phyloP scores from a whole-genome alignment of 2,797 vertebrate genomes.

The Chelidonichthys spinosus region DNA sequence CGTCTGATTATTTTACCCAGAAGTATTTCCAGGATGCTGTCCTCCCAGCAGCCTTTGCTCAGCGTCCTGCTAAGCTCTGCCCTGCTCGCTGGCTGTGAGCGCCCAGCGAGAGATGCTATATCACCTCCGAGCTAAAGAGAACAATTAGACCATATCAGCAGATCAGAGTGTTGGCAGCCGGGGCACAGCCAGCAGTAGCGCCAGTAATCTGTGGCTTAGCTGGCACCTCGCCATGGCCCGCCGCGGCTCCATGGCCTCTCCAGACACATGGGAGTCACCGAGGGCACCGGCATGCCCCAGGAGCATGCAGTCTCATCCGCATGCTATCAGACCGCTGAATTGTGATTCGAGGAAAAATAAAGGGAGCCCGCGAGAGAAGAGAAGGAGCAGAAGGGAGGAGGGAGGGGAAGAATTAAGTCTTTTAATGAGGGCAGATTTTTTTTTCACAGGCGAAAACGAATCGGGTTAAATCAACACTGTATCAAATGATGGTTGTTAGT shows the following conservation, averaged over 20 bases:
- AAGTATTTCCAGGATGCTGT: conserved; percentile 13
- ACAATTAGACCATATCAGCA: conserved; percentile 82
- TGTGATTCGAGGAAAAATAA: conserved; percentile 39
- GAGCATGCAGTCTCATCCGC: conserved; percentile 59
- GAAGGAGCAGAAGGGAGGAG: conserved; percentile 48
- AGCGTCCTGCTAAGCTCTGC: neutral
- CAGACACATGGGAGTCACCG: conserved; percentile 75
- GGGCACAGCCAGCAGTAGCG: conserved; percentile 69
- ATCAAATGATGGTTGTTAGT: conserved; percentile 72
- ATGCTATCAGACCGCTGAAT: conserved; percentile 47
- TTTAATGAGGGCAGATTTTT: conserved; percentile 74
- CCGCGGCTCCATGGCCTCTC: conserved; percentile 67
- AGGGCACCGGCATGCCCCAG: conserved; percentile 63
- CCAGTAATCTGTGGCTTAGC: conserved; percentile 79
- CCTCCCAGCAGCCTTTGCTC: neutral
- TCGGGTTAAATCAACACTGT: conserved; percentile 73
- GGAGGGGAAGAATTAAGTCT: conserved; percentile 67
- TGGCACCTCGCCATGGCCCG: conserved; percentile 68
- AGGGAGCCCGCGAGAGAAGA: conserved; percentile 32
- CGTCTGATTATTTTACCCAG: neutral
- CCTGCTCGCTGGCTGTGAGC: conserved; percentile 11
- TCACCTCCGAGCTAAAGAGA: conserved; percentile 78
- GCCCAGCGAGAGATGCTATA: conserved; percentile 46
- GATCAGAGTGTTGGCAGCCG: conserved; percentile 74
- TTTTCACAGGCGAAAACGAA: conserved; percentile 71